These are phyloP conservation scores for Cephus pygmeus DNA, from an alignment of 2,888 invertebrate species.

Conservation along the genomic window DNA sequence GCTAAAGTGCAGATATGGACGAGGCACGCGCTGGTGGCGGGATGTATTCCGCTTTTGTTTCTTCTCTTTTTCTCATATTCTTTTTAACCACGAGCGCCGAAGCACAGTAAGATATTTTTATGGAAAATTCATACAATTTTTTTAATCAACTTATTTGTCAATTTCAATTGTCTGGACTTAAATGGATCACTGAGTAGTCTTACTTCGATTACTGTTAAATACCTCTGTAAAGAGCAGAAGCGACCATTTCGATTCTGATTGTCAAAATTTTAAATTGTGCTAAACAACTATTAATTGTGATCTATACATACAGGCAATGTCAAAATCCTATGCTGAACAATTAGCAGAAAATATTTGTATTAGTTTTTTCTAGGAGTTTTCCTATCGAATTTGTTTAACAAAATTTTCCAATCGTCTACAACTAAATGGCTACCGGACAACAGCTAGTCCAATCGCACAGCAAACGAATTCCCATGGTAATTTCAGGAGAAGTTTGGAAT, in stretches of 20 bases:
- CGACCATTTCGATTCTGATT: neutral
- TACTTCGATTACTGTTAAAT: neutral
- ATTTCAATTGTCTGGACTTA: neutral
- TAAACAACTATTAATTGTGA: neutral
- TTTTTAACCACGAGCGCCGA: constrained; percentile 45
- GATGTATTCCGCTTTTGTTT: constrained; percentile 42
- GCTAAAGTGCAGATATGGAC: constrained; percentile 44
- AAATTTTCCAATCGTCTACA: neutral
- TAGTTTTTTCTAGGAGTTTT: neutral
- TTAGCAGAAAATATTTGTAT: neutral
- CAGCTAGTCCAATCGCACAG: neutral
- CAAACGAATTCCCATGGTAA: constrained; percentile 1
- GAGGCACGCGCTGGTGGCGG: constrained; percentile 38
- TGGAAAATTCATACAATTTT: neutral
- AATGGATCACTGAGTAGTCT: too few species aligned
- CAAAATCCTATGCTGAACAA: neutral
- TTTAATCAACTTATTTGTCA: neutral
- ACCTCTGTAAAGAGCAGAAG: neutral
- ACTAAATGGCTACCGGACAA: neutral
- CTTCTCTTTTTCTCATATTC: constrained; percentile 47
- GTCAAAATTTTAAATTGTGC: neutral
- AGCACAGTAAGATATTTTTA: constrained; percentile 56
- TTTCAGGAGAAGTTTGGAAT: constrained; percentile 78
- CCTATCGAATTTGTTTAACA: neutral
- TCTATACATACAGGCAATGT: neutral